phyloP scores from a whole-genome alignment of 2,888 invertebrate genomes.

The Apoda limacodes region DNA sequence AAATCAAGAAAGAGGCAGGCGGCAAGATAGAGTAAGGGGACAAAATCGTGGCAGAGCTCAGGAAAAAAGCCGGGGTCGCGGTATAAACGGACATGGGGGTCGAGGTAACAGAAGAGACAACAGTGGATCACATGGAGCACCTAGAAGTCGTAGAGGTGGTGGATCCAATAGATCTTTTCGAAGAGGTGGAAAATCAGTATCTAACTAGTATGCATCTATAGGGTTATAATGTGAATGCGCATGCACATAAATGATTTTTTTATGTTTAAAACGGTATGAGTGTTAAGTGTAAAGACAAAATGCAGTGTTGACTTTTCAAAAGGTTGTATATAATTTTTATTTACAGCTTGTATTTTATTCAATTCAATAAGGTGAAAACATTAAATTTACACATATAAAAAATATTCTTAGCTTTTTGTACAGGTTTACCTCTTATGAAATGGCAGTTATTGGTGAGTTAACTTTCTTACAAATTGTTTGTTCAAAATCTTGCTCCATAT shows the following conservation, averaged over 20 bases:
- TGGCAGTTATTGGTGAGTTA: conserved; percentile 46
- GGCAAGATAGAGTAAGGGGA: conserved; percentile 33
- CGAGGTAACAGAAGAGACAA: conserved; percentile 25
- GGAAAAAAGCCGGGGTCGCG: conserved; percentile 34
- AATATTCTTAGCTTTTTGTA: conserved; percentile 30
- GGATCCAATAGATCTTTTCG: conserved; percentile 45
- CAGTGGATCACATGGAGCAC: conserved; percentile 34
- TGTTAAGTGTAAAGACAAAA: conserved; percentile 47
- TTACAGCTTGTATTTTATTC: conserved; percentile 56
- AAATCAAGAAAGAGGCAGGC: conserved; percentile 35
- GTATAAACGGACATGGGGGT: conserved; percentile 25
- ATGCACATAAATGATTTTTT: conserved; percentile 17
- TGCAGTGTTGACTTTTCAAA: conserved; percentile 40
- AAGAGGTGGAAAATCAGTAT: conserved; percentile 46
- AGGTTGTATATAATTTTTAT: conserved; percentile 61
- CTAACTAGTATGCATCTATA: conserved; percentile 48
- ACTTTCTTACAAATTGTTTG: conserved; percentile 33
- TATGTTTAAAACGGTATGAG: conserved; percentile 30
- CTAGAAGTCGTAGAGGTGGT: conserved; percentile 42
- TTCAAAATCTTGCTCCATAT: conserved; percentile 25
- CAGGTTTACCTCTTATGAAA: conserved; percentile 29
- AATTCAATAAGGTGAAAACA: conserved; percentile 45
- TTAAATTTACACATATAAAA: conserved; percentile 52
- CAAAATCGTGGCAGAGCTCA: conserved; percentile 43
- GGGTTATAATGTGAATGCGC: too few relatives aligned